These are phyloP conservation scores for Tetranychus piercei DNA, from an alignment of 2,888 invertebrate genomes.

Conservation along the genomic window DNA sequence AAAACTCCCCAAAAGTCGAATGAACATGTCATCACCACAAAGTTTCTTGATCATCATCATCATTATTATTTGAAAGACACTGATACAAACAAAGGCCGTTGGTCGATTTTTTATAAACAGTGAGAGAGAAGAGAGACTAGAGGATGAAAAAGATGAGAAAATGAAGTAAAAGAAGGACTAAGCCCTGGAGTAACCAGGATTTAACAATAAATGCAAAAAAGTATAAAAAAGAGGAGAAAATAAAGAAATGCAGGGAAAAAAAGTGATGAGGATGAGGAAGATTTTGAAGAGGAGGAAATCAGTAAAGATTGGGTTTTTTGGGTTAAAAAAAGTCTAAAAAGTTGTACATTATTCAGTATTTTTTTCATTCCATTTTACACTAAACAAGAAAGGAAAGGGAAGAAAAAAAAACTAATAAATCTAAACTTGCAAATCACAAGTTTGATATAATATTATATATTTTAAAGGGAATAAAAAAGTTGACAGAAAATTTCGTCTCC, in stretches of 20 bases:
- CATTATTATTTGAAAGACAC: neutral
- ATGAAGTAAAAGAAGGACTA: neutral
- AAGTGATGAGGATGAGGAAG: neutral
- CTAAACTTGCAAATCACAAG: conserved; percentile 1
- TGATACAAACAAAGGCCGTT: neutral
- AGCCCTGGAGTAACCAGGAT: neutral
- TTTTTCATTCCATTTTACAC: neutral
- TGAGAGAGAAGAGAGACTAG: neutral
- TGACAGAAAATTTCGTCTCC: neutral
- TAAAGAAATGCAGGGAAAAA: neutral
- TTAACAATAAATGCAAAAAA: neutral
- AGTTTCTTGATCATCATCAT: neutral
- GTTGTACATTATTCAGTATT: neutral
- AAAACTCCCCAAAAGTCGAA: neutral
- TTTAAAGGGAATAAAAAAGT: neutral
- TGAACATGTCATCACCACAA: conserved; percentile 1
- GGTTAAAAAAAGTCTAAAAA: neutral
- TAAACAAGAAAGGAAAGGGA: neutral
- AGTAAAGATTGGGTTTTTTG: neutral
- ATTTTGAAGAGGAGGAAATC: neutral
- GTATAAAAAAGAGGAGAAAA: neutral
- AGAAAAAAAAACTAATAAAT: neutral
- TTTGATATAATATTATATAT: neutral
- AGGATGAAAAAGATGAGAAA: neutral
- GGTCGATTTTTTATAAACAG: neutral